These are phyloP conservation scores for Anarhynchus alexandrinus DNA, from an alignment of 2,113 vertebrate genomes.

Conservation along the genomic window DNA sequence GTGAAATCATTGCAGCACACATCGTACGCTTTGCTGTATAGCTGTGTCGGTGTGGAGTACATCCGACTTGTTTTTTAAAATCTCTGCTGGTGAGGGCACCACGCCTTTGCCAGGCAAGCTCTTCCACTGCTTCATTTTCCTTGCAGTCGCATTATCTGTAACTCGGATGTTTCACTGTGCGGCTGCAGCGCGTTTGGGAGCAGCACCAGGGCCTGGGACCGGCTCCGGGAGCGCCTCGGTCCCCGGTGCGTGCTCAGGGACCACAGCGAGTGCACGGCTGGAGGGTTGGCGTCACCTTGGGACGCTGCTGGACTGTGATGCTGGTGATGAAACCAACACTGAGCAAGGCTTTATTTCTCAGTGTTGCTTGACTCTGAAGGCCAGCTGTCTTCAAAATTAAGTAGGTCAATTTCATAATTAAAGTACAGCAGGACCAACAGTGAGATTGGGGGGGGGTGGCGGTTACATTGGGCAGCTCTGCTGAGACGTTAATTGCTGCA, in stretches of 20 bases:
- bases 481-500: background rate
- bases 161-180: background rate
- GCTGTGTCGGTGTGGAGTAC: accelerated
- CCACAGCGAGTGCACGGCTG: accelerated
- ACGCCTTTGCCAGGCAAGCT: background rate
- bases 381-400: slow-evolving; percentile 2
- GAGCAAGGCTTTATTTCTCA: background rate
- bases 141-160: background rate
- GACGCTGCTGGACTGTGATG: background rate
- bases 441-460: background rate
- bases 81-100: background rate
- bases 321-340: background rate
- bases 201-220: background rate
- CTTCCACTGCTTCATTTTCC: background rate
- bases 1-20: background rate
- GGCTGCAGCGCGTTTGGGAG: background rate
- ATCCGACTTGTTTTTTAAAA: accelerated
- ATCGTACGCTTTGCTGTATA: accelerated
- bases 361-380: background rate
- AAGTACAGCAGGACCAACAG: background rate
- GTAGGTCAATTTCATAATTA: background rate
- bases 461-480: background rate
- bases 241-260: accelerated
- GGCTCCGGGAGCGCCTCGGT: background rate
- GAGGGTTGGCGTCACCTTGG: background rate